Evolutionary conservation across 2,113 vertebrate genomes (phyloP), one percentile per base, ranked within the genome.

Genomic region (Lepisosteus osseus): DNA sequence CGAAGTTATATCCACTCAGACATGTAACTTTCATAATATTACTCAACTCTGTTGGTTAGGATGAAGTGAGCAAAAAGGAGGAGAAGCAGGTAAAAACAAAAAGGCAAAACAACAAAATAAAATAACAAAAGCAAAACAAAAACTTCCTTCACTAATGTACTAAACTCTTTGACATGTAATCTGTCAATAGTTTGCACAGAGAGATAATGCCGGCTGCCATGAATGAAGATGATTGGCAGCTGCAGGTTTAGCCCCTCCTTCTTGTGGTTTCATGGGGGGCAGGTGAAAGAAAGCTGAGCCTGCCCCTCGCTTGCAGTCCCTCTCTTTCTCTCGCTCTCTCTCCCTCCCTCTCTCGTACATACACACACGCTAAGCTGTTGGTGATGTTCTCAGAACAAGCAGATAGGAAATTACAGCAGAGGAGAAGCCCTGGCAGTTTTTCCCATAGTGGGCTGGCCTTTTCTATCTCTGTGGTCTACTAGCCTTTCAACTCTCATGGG

Each of bases 21-120:
- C 95, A 98, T 95, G 95, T 96, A 95, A 97, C 96, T 98, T 98
- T 98, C 95, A 98, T 98, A 96, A 96, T 98, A 98, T 86, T 86
- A 86, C 88, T 90, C 78, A 90, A 91, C 89, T 91, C 89, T 90
- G 81, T 78, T 80, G 83, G 88, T 64, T 64, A 90, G 90, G 91
- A 29, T 29, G 29, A 29, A 29, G 86, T 87, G 90, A 92, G 91
- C 87, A 83, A 82, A 88, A 87, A 86, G 79, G 79, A 86, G 80
- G 77, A 81, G 82, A 81, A 79, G 78, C 78, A 70, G 68, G 83
- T 78, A 76, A 80, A 84, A 85, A 61, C 15, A 17, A 6, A 13
- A 14, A 14, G 6, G 59, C 73, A 78, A 75, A 84, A 83, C 76
- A 76, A 85, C 89, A 86, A 84, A 89, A 88, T 85, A 84, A 65